Percentiles rank a stretch among this genome's conserved stretches.
These are phyloP conservation scores for Armadillidium nasatum DNA, from an alignment of 1,140 invertebrate species.

Conservation along the genomic window DNA sequence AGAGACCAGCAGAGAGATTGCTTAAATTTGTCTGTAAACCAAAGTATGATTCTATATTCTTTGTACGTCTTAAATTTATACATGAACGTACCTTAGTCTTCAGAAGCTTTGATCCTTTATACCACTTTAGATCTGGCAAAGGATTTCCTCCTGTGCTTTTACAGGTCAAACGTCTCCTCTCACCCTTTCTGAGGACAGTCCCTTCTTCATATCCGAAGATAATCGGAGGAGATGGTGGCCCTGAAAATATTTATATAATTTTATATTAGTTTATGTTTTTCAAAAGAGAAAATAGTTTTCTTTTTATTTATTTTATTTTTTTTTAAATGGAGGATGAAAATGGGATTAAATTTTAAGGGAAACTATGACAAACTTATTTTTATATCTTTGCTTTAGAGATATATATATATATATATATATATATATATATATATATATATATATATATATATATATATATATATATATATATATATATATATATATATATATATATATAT, in stretches of 20 bases:
- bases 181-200: conserved; percentile 47
- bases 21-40: too few relatives aligned
- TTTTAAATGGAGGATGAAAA: not conserved
- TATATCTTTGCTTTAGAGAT: not conserved
- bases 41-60: too few relatives aligned
- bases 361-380: not conserved
- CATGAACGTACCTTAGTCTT: not conserved
- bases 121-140: conserved; percentile 81
- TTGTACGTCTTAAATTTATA: too few relatives aligned
- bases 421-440: conserved; percentile 13
- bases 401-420: not conserved
- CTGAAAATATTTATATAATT: conserved; percentile 44
- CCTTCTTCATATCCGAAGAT: conserved; percentile 51
- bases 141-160: conserved; percentile 91
- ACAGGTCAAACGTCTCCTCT: conserved; percentile 56
- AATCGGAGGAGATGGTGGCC: conserved; percentile 51
- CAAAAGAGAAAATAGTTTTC: not conserved
- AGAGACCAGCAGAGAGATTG: not conserved
- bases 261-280: conserved; percentile 3
- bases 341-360: not conserved
- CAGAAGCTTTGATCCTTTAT: conserved; percentile 39
- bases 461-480: conserved; percentile 25
- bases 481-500: conserved; percentile 1
- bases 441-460: conserved; percentile 23
- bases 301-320: not conserved